Evolutionary conservation across 1,140 invertebrate genomes (phyloP), one percentile per base, ranked within the genome.

Genomic region (Periplaneta americana): DNA sequence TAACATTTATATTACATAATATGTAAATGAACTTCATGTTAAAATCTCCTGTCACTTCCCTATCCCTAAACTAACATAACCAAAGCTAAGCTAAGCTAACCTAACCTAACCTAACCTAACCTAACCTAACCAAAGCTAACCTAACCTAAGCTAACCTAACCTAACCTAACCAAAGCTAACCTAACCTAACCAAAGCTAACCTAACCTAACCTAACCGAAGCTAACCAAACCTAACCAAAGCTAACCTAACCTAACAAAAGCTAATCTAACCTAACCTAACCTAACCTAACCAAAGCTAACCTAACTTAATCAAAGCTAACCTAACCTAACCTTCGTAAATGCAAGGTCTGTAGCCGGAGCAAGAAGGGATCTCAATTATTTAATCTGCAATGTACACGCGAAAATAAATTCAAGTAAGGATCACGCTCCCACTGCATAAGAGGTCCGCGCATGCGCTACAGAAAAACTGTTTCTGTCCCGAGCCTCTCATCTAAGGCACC

Each of bases 81-180:
- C 76, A 28, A 78, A 78, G 9, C 76, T 78, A 78, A 78, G 9
- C 76, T 78, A 78, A 78, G 8, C 76, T 78, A 78, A 78, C 76
- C 76, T 32, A 78, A 78, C 76, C 76, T 78, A 78, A 78, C 76
- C 76, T 78, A 78, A 78, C 76, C 31, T 78, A 78, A 78, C 76
- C 76, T 32, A 78, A 78, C 76, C 10, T 32, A 78, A 78, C 76
- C 76, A 11, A 78, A 78, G 8, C 74, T 18, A 75, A 75, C 74
- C 8, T 18, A 75, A 75, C 74, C 74, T 18, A 75, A 75, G 8
- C 74, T 18, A 75, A 75, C 74, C 8, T 18, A 75, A 75, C 74
- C 74, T 18, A 75, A 75, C 74, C 74, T 18, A 75, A 75, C 74
- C 33, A 8, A 78, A 78, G 9, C 76, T 32, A 78, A 78, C 34